Evolutionary conservation across 2,113 vertebrate genomes (phyloP).

Genomic region (Symphodus melops): DNA sequence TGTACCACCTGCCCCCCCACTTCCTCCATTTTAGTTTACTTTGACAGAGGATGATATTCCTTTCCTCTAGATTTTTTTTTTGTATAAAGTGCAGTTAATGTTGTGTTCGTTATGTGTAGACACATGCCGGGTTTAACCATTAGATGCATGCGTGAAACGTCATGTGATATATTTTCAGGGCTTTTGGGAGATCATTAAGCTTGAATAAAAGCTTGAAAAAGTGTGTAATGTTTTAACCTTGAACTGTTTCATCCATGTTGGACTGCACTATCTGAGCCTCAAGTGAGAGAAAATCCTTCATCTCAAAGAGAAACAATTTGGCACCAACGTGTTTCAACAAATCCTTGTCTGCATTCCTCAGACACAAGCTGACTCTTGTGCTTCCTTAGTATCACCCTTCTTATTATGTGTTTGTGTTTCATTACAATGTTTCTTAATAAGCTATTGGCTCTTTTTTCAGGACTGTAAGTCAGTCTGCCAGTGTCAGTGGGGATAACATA

Average conservation of each 20-base stretch:
- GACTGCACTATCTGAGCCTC: neutral
- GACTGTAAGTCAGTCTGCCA: slow-evolving; percentile 9
- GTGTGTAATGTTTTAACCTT: neutral
- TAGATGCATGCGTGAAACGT: neutral
- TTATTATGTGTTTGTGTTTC: neutral
- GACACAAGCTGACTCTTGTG: slow-evolving; percentile 53
- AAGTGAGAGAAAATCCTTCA: slow-evolving; percentile 4
- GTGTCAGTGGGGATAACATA: neutral
- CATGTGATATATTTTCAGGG: neutral
- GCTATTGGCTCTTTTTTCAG: neutral
- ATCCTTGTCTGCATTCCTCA: slow-evolving; percentile 61
- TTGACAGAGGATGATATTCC: too few relatives aligned
- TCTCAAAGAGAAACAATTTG: slow-evolving; percentile 17
- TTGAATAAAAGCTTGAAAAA: slow-evolving; percentile 40
- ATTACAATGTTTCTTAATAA: slow-evolving; percentile 8
- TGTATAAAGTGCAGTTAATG: neutral
- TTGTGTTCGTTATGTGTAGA: neutral
- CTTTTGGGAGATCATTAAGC: neutral
- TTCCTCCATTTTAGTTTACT: slow-evolving; percentile 4
- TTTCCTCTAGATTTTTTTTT: neutral
- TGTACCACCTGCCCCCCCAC: slow-evolving; percentile 1
- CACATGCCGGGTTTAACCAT: neutral
- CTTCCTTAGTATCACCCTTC: neutral
- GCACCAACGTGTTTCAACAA: slow-evolving; percentile 61
- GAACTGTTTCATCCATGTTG: slow-evolving; percentile 10